Conservation (phyloP, 2,797 vertebrate species). For the Epinephelus awoara region DNA sequence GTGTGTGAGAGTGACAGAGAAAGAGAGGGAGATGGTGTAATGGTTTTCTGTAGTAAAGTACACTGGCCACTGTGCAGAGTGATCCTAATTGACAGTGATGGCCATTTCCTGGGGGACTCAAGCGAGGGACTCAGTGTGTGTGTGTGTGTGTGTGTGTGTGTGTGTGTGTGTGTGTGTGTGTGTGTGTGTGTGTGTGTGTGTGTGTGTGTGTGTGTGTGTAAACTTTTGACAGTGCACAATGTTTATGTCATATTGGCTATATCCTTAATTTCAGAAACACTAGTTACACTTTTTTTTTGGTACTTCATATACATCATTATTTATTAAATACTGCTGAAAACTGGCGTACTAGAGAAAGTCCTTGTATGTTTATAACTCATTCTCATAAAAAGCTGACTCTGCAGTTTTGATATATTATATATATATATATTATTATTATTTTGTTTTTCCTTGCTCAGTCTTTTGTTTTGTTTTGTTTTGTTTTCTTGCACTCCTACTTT, state of each 20-base stretch:
- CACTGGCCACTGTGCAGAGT: slow-evolving; percentile 56
- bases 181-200: slow-evolving; percentile 26
- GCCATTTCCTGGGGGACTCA: slow-evolving; percentile 53
- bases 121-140: slow-evolving; percentile 1
- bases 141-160: slow-evolving; percentile 15
- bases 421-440: no score
- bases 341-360: neutral
- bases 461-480: no score
- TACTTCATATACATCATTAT: neutral
- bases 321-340: neutral
- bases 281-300: neutral
- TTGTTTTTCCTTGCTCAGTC: no score
- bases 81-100: slow-evolving; percentile 77
- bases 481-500: no score
- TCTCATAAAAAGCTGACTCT: neutral
- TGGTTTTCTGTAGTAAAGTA: slow-evolving; percentile 59
- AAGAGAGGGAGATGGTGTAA: slow-evolving; percentile 34
- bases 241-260: neutral
- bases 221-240: neutral
- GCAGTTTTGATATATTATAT: neutral
- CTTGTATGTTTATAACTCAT: neutral
- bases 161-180: slow-evolving; percentile 20
- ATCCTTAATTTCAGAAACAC: neutral
- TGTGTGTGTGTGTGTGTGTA: slow-evolving; percentile 28
- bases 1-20: slow-evolving; percentile 48